Conservation (phyloP, 2,888 invertebrate species). For the Trichopria drosophilae region DNA sequence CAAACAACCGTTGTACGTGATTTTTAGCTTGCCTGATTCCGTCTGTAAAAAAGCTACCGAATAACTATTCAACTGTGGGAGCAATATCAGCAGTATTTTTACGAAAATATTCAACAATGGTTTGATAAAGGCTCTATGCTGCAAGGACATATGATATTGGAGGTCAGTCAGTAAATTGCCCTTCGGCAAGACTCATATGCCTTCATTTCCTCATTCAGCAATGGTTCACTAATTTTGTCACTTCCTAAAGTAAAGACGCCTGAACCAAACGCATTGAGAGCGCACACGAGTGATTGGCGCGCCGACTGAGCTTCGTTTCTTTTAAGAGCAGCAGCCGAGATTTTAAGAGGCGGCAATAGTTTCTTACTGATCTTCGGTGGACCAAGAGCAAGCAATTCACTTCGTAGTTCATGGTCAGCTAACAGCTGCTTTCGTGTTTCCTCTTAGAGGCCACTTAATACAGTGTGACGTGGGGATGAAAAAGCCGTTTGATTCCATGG, state of each 20-base stretch:
- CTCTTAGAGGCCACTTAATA: no score
- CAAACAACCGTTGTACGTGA: no score
- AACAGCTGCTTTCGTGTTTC: not conserved
- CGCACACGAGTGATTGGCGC: conserved; percentile 10
- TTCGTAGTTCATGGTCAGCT: not conserved
- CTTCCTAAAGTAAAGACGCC: no score
- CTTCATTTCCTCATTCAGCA: no score
- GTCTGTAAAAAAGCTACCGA: conserved; percentile 16
- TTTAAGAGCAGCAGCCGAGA: conserved; percentile 9
- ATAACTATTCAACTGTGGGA: conserved; percentile 16
- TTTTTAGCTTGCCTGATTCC: no score
- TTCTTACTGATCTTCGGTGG: conserved; percentile 15
- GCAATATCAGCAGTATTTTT: conserved; percentile 19
- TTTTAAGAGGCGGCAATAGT: conserved; percentile 3
- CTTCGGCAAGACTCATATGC: no score
- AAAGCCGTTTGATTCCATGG: no score
- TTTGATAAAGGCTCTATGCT: conserved; percentile 17
- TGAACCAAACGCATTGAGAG: conserved; percentile 15
- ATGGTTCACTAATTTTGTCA: no score
- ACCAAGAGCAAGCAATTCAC: not conserved
- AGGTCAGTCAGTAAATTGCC: no score
- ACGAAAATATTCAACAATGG: conserved; percentile 15
- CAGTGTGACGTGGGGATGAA: no score
- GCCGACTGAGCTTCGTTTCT: conserved; percentile 14
- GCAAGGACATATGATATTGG: conserved; percentile 14